Evolutionary conservation across 2,888 invertebrate genomes (phyloP).

Genomic region (Campoplex nolae): DNA sequence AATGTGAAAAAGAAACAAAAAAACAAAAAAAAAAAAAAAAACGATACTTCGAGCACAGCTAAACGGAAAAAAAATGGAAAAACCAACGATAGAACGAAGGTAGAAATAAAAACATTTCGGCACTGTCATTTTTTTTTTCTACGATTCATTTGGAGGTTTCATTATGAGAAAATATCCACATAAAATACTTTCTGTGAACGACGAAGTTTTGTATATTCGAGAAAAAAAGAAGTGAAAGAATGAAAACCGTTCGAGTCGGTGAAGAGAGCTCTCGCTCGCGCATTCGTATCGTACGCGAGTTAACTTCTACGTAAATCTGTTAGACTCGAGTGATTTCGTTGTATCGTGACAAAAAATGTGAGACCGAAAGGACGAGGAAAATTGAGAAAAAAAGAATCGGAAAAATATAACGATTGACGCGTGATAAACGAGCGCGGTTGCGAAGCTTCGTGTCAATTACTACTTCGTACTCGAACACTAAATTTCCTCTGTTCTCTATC

Average conservation of each 20-base stretch:
- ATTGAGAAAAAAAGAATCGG: background rate
- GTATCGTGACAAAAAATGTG: slow-evolving; percentile 4
- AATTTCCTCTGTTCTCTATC: background rate
- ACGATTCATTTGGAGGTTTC: background rate
- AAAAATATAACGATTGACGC: slow-evolving; percentile 14
- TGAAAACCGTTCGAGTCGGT: background rate
- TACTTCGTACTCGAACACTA: background rate
- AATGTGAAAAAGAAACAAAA: background rate
- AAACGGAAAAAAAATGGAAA: no score
- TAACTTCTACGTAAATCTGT: background rate
- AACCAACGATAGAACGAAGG: no score
- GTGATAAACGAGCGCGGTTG: slow-evolving; percentile 1
- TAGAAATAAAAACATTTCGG: no score
- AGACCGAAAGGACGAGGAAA: background rate
- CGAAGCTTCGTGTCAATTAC: background rate
- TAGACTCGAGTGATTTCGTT: slow-evolving; percentile 21
- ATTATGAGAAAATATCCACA: background rate
- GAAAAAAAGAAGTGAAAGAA: background rate
- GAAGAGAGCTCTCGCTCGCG: background rate
- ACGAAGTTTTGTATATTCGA: background rate
- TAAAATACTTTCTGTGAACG: background rate
- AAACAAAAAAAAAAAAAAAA: no score
- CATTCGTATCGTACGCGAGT: slow-evolving; percentile 6
- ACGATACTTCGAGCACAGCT: no score
- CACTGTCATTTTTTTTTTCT: background rate